Conservation (phyloP, 2,888 invertebrate genomes). For the Calliscelio sp. region DNA sequence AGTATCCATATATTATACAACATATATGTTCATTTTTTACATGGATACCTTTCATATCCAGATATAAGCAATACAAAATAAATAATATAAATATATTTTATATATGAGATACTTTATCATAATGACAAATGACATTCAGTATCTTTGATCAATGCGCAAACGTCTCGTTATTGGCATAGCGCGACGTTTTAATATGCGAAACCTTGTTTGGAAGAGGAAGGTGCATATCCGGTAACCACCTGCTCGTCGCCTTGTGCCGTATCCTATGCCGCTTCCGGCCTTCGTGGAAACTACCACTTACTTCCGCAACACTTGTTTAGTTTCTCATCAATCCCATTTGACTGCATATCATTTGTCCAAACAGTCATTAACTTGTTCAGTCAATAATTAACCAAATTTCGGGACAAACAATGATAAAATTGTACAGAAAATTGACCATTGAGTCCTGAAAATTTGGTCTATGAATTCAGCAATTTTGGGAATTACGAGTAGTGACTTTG, state of each 20-base stretch:
- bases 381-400: no score
- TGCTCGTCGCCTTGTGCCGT: conserved; percentile 81
- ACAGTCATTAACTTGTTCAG: conserved; percentile 11
- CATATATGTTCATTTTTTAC: no score
- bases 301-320: conserved; percentile 65
- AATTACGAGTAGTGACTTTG: conserved; percentile 39
- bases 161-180: conserved; percentile 59
- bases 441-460: no score
- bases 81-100: no score
- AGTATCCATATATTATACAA: no score
- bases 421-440: no score
- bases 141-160: conserved; percentile 46
- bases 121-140: conserved; percentile 51
- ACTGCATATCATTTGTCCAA: conserved; percentile 3
- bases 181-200: conserved; percentile 81
- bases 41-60: no score
- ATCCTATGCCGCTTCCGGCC: conserved; percentile 82
- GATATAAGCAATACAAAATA: no score
- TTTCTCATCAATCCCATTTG: conserved; percentile 46
- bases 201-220: conserved; percentile 83
- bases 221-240: conserved; percentile 85
- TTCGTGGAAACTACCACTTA: conserved; percentile 79
- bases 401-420: no score
- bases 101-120: conserved; percentile 46
- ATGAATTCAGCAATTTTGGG: no score